Conservation (phyloP, 2,888 invertebrate genomes). For the Hedya salicella region DNA sequence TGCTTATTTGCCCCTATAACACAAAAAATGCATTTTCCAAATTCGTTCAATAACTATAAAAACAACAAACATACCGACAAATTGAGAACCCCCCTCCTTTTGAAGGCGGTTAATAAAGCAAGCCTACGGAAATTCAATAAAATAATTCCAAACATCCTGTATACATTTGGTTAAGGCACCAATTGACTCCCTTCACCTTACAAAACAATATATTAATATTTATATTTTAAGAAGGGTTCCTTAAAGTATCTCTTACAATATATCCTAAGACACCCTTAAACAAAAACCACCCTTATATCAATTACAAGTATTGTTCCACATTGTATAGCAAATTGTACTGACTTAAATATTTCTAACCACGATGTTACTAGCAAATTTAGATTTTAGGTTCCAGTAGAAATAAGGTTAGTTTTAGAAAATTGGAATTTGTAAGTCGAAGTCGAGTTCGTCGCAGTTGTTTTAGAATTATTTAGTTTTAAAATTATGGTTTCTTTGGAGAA, state of each 20-base stretch:
- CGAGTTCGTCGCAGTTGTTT: conserved; percentile 14
- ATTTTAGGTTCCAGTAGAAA: rapidly evolving
- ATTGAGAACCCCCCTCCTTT: no score
- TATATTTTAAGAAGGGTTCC: conserved; percentile 52
- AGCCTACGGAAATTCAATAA: no score
- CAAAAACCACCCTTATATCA: neutral
- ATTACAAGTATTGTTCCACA: neutral
- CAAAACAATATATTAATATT: conserved; percentile 61
- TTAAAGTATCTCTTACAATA: conserved; percentile 26
- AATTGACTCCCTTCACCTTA: conserved; percentile 55
- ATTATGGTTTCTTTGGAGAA: conserved; percentile 37
- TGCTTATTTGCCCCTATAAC: no score
- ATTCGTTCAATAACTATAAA: no score
- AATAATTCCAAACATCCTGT: conserved; percentile 54
- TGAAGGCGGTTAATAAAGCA: no score
- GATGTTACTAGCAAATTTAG: conserved; percentile 1
- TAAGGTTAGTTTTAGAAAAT: neutral
- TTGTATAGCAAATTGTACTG: neutral
- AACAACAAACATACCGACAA: no score
- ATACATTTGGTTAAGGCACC: conserved; percentile 47
- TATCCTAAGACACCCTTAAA: neutral
- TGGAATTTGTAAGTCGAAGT: neutral
- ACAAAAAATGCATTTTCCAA: no score
- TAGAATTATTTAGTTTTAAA: conserved; percentile 39
- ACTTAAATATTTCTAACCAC: neutral